Evolutionary conservation across 2,888 invertebrate genomes (phyloP).

Genomic region (Cantharis flavilabris): DNA sequence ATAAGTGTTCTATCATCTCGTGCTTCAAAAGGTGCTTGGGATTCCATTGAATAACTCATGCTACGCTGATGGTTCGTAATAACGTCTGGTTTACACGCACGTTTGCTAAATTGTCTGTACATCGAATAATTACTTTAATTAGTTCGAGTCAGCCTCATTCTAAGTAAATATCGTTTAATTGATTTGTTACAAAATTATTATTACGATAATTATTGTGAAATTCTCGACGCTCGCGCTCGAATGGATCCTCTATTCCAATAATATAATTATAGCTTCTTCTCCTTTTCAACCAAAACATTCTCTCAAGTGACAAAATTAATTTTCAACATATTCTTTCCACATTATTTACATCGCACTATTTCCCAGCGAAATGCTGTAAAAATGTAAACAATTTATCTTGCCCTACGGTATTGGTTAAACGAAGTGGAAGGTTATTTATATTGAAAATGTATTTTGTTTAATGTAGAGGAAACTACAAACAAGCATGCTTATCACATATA

Average conservation of each 20-base stretch:
- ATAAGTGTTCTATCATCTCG: conserved; percentile 27
- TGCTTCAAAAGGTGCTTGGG: conserved; percentile 19
- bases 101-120: conserved; percentile 30
- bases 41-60: conserved; percentile 25
- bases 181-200: conserved; percentile 14
- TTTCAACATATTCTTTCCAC: not conserved
- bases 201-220: too few species aligned
- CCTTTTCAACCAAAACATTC: not conserved
- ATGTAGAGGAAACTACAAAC: not conserved
- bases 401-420: not conserved
- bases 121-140: conserved; percentile 29
- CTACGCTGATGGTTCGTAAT: conserved; percentile 17
- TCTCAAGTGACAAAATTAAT: not conserved
- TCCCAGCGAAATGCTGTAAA: not conserved
- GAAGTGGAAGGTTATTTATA: not conserved
- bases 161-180: conserved; percentile 23
- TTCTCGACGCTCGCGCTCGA: too few species aligned
- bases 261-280: too few species aligned
- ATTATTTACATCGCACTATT: not conserved
- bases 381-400: not conserved
- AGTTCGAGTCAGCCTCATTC: conserved; percentile 17
- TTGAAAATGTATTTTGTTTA: not conserved
- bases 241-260: too few species aligned
- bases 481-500: not conserved
- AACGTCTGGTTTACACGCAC: conserved; percentile 33